These are phyloP conservation scores for Stenchaetothrips biformis DNA, from an alignment of 2,888 invertebrate species.

Conservation along the genomic window DNA sequence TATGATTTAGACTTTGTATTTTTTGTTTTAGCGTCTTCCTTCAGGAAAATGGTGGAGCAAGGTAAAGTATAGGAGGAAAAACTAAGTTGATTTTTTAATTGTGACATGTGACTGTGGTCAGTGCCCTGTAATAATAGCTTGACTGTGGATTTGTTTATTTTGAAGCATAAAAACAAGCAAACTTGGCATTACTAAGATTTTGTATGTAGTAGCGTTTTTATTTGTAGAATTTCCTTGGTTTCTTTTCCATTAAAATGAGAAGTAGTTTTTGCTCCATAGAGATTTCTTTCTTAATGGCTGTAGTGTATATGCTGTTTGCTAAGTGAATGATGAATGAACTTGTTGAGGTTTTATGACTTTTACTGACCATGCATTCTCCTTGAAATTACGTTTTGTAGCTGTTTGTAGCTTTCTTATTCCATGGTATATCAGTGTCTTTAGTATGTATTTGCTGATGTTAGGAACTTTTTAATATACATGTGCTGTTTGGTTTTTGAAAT, in stretches of 20 bases:
- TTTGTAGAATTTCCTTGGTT: neutral
- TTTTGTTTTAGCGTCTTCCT: slow-evolving; percentile 57
- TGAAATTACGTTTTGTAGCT: too few relatives aligned
- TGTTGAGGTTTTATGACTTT: too few relatives aligned
- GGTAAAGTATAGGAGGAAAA: slow-evolving; percentile 48
- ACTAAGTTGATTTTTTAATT: slow-evolving; percentile 27
- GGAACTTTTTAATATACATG: neutral
- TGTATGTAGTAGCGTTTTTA: neutral
- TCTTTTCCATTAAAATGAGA: neutral
- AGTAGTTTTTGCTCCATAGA: neutral
- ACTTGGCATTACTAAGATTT: neutral
- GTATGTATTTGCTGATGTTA: neutral
- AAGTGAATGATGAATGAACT: too few relatives aligned
- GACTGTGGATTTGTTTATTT: neutral
- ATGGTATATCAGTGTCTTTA: neutral
- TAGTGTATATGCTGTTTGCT: too few relatives aligned
- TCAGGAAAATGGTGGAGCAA: slow-evolving; percentile 59
- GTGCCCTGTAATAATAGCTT: neutral
- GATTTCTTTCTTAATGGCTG: too few relatives aligned
- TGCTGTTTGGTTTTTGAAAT: slow-evolving; percentile 29
- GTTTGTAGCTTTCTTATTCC: neutral
- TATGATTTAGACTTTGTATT: slow-evolving; percentile 38
- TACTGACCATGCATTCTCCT: too few relatives aligned
- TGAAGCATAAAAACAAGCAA: neutral
- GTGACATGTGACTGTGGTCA: slow-evolving; percentile 29